Evolutionary conservation across 1,140 invertebrate species (phyloP).

Genomic region (Plodia interpunctella): DNA sequence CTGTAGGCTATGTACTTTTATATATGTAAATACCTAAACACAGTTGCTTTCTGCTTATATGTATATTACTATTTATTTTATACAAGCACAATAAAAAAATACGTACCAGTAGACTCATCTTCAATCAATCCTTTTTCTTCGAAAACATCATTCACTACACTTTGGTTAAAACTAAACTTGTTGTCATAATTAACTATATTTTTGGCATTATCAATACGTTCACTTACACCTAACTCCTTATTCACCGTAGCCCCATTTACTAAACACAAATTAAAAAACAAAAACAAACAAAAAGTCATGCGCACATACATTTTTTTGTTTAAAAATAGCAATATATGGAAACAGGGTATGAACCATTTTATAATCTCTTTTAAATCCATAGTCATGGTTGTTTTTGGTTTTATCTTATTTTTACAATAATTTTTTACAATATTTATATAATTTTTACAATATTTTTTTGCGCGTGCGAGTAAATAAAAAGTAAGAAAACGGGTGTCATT

Average conservation of each 20-base stretch:
- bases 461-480: slow-evolving; percentile 8
- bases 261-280: slow-evolving; percentile 51
- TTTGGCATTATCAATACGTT: slow-evolving; percentile 23
- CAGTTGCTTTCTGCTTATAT: too few species aligned
- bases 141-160: slow-evolving; percentile 10
- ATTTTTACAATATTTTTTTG: slow-evolving; percentile 12
- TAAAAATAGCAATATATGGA: slow-evolving; percentile 46
- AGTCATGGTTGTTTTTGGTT: slow-evolving; percentile 26
- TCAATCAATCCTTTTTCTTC: neutral
- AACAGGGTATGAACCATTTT: slow-evolving; percentile 70
- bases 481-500: slow-evolving; percentile 35
- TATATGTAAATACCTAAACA: too few species aligned
- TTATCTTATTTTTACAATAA: slow-evolving; percentile 12
- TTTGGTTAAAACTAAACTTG: slow-evolving; percentile 23
- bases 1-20: too few species aligned
- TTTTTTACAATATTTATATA: slow-evolving; percentile 12
- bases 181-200: slow-evolving; percentile 28
- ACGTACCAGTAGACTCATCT: slow-evolving; percentile 17
- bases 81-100: neutral
- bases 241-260: slow-evolving; percentile 40
- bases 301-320: slow-evolving; percentile 38
- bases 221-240: slow-evolving; percentile 22
- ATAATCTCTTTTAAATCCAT: slow-evolving; percentile 71
- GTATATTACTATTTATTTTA: too few species aligned
- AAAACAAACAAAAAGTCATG: slow-evolving; percentile 55